These are phyloP conservation scores for Drosophila sulfurigaster DNA, from an alignment of 1,140 invertebrate species.

Conservation along the genomic window DNA sequence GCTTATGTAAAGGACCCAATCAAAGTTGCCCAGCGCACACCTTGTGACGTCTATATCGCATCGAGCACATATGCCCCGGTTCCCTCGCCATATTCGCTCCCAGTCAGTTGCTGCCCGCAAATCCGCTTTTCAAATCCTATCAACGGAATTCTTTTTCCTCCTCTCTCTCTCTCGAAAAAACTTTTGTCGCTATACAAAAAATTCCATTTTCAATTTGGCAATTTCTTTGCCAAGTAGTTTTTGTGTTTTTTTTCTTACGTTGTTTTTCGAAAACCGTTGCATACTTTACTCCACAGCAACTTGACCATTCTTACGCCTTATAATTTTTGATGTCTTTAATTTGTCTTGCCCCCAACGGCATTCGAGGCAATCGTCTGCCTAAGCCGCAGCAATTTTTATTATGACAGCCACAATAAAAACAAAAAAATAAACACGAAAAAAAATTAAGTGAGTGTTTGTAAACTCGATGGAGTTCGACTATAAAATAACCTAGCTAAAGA, in stretches of 20 bases:
- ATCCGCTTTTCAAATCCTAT: conserved; percentile 79
- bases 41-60: conserved; percentile 71
- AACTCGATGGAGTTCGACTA: conserved; percentile 8
- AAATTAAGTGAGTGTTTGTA: background rate
- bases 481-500: background rate
- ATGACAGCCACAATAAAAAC: conserved; percentile 72
- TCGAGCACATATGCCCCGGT: conserved; percentile 64
- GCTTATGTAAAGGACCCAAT: conserved; percentile 84
- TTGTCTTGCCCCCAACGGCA: conserved; percentile 68
- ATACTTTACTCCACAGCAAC: conserved; percentile 38
- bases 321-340: conserved; percentile 82
- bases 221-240: conserved; percentile 43
- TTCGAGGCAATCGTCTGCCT: conserved; percentile 40
- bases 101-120: conserved; percentile 38
- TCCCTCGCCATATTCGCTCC: conserved; percentile 37
- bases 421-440: conserved; percentile 12
- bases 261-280: conserved; percentile 46
- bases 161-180: conserved; percentile 34
- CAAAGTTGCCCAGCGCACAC: conserved; percentile 76
- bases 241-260: background rate
- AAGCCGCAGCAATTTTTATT: conserved; percentile 79
- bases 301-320: conserved; percentile 77
- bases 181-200: conserved; percentile 60
- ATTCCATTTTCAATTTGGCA: conserved; percentile 78
- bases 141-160: conserved; percentile 39